Evolutionary conservation across 2,797 vertebrate genomes (phyloP), one percentile per base, ranked within the genome.

Genomic region (Clangula hyemalis): DNA sequence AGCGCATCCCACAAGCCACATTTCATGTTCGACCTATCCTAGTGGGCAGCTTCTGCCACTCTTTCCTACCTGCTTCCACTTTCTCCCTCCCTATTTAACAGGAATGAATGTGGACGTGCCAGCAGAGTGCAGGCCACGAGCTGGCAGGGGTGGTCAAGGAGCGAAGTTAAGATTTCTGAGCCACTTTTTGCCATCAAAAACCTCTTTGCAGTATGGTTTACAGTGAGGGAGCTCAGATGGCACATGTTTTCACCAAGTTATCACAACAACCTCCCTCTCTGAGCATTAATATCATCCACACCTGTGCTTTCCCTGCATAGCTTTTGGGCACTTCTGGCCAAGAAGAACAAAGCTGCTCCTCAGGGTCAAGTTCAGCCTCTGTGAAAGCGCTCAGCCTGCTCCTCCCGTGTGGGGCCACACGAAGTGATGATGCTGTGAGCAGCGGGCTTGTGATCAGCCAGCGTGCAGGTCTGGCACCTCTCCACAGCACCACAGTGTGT

Each of bases 401-500:
- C 36, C 86, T 41, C 36, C 11, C 20, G 13, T 3, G 24, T 11
- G 43, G 64, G 32, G 20, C 60, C 1, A 1, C 39, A 24, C 0
- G 0, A 17, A 68, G 54, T 16, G 36, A 61, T 0, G 2, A 7
- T 11, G 16, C 45, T 51, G 51, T 5, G 39, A 56, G 36, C 0
- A 1, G 24, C 36, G 16, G 45, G 56, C 39, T 60, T 47, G n/a
- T 16, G 30, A 38, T 66, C 49, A 47, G 17, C 57, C 66, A 30
- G 39, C 14, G 2, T 0, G 13, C 0, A 0, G 17, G 25, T 47
- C 34, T 70, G 75, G 51, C 30, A 45, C 38, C 49, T 45, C 64
- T 41, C 47, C 21, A 2, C 41, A 18, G 30, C 54, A 27, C 17
- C 1, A 0, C 2, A 3, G 13, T 14, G 73, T 1, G 0, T 19